A percentile compares a stretch with the other conserved stretches of the same genome.
phyloP scores from a whole-genome alignment of 2,888 invertebrate species.

The Miltochrista miniata region DNA sequence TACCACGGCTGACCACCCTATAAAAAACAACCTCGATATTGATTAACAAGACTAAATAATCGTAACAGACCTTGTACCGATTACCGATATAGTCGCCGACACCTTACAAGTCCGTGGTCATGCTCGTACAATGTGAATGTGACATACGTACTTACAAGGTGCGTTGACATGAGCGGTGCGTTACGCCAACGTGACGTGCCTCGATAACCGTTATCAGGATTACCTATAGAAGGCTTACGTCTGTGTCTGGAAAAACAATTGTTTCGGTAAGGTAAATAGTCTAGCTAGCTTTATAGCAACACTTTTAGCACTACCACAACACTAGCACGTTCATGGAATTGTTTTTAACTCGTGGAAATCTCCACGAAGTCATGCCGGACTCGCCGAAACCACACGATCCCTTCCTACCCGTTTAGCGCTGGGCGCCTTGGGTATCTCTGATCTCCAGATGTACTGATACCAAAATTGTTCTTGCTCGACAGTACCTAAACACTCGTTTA shows the following conservation, averaged over 20 bases:
- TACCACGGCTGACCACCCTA: neutral
- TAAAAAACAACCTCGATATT: neutral
- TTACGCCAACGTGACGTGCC: neutral
- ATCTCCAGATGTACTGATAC: no score
- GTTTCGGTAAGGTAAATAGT: no score
- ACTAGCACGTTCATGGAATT: no score
- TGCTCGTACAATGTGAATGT: neutral
- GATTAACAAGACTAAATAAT: neutral
- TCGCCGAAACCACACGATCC: no score
- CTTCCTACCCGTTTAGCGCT: no score
- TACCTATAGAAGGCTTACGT: neutral
- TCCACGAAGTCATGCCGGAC: no score
- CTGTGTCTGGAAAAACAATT: neutral
- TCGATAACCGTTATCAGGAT: neutral
- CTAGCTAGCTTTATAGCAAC: no score
- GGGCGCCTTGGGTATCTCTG: no score
- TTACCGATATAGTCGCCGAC: neutral
- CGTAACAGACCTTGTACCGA: constrained; percentile 1
- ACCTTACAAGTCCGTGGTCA: constrained; percentile 9
- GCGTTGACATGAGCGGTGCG: neutral
- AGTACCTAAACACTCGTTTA: no score
- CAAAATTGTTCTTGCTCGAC: no score
- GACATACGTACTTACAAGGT: neutral
- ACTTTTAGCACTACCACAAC: no score
- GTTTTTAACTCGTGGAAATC: no score